phyloP scores from a whole-genome alignment of 2,113 vertebrate species.

The Isichthys henryi region DNA sequence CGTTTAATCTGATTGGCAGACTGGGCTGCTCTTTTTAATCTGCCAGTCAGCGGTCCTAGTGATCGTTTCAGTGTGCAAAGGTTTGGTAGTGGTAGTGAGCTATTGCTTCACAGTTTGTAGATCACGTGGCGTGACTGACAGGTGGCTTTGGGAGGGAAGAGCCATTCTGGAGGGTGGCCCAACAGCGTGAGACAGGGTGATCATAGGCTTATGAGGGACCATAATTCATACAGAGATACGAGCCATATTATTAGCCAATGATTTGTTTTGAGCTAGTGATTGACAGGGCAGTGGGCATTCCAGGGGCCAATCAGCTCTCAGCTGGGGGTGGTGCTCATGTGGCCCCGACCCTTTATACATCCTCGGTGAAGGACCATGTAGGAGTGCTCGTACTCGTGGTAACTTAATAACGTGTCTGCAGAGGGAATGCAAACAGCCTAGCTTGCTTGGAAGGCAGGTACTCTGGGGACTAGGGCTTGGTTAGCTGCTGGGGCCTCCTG shows the following conservation, averaged over 20 bases:
- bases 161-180: not conserved
- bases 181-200: not conserved
- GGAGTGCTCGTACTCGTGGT: not conserved
- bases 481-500: slow-evolving; percentile 23
- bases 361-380: not conserved
- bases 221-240: not conserved
- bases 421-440: not conserved
- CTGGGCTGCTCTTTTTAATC: not conserved
- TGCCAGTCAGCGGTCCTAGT: not conserved
- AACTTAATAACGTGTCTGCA: not conserved
- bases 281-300: not conserved
- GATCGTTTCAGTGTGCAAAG: not conserved
- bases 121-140: not conserved
- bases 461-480: slow-evolving; percentile 24
- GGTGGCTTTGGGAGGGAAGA: not conserved
- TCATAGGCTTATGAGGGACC: not conserved
- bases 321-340: not conserved
- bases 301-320: not conserved
- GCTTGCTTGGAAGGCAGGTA: slow-evolving; percentile 23
- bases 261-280: not conserved
- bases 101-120: not conserved
- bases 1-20: not conserved
- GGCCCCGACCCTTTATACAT: not conserved
- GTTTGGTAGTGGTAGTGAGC: not conserved
- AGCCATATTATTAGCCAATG: not conserved